Evolutionary conservation across 2,797 vertebrate species (phyloP).

Genomic region (Garrulus glandarius): DNA sequence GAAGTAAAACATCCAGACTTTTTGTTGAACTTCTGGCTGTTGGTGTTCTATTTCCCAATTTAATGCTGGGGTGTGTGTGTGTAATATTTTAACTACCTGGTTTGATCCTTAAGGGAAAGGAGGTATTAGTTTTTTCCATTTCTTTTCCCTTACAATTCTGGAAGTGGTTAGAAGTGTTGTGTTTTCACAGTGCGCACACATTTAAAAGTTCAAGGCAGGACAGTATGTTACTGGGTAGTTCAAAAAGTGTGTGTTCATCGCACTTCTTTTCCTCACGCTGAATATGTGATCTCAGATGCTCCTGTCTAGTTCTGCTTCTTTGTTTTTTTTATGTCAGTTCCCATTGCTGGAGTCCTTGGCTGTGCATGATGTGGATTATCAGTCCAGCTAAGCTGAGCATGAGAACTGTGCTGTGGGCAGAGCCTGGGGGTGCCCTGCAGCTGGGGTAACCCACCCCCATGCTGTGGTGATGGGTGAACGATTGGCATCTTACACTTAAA

Average conservation of each 20-base stretch:
- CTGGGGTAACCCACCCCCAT: background rate
- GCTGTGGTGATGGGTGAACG: background rate
- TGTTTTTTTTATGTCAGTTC: background rate
- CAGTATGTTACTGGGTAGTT: background rate
- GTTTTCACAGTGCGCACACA: background rate
- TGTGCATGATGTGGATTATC: rapidly evolving
- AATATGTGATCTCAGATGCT: background rate
- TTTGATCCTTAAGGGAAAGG: background rate
- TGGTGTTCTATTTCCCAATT: background rate
- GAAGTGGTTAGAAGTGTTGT: background rate
- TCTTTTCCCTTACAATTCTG: background rate
- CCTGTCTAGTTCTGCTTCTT: background rate
- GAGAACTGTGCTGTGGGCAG: background rate
- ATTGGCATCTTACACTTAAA: background rate
- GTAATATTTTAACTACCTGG: background rate
- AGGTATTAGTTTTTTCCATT: background rate
- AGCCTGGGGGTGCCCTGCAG: background rate
- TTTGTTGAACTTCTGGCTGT: background rate
- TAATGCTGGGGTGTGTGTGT: background rate
- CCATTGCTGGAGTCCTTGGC: background rate
- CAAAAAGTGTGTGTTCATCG: background rate
- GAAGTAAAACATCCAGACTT: background rate
- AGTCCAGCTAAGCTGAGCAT: background rate
- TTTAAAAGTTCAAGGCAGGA: background rate
- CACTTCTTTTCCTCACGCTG: background rate